Conservation (phyloP, 2,113 vertebrate genomes). For the Anolis sagrei region DNA sequence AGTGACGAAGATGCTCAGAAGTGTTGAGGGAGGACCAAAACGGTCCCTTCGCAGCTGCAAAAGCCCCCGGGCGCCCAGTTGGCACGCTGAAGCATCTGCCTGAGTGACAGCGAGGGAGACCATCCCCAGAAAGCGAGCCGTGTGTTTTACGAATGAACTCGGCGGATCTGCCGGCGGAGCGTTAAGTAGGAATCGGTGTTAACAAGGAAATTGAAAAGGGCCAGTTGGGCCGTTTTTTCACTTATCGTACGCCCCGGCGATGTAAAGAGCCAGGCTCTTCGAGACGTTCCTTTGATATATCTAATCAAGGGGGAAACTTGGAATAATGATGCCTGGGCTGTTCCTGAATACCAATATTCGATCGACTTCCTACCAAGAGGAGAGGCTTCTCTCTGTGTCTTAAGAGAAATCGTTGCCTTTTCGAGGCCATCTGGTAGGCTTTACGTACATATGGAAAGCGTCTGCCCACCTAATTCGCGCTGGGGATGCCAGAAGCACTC, state of each 20-base stretch:
- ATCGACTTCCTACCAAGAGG: accelerated
- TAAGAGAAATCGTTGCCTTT: not conserved
- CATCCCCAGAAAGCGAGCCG: not conserved
- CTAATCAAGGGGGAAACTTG: constrained; percentile 22
- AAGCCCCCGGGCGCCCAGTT: not conserved
- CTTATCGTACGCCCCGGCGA: accelerated
- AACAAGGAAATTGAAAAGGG: not conserved
- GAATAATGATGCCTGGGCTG: constrained; percentile 1
- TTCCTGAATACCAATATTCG: constrained; percentile 5
- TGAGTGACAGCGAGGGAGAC: not conserved
- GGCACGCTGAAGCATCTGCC: not conserved
- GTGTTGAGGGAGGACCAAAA: no score
- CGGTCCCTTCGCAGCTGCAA: not conserved
- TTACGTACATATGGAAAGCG: not conserved
- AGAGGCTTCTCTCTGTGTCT: not conserved
- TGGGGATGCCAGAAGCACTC: not conserved
- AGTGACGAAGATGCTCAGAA: not conserved
- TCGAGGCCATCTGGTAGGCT: not conserved
- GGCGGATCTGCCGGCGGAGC: not conserved
- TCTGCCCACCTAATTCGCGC: not conserved
- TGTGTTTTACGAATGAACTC: constrained; percentile 7
- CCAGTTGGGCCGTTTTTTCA: not conserved
- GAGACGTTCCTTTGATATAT: not conserved
- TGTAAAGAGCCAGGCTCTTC: constrained; percentile 1
- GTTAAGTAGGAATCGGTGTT: not conserved